Evolutionary conservation across 2,113 vertebrate genomes (phyloP), one percentile per base, ranked within the genome.

Genomic region (Urocolius indicus): DNA sequence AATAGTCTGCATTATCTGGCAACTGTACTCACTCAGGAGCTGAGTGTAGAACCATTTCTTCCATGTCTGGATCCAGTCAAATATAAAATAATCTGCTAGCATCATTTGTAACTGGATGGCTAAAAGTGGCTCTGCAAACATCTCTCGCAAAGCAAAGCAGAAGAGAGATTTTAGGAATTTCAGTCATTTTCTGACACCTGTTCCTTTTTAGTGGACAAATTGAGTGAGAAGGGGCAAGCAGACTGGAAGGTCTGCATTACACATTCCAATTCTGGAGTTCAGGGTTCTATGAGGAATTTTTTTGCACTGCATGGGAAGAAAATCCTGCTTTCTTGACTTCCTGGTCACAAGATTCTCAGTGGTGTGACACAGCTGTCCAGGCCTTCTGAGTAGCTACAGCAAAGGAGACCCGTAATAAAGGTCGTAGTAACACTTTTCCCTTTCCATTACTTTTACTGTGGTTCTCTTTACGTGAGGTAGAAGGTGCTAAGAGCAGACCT

Each of bases 341-440:
- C 4, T 48, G 41, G 18, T 74, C 17, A 15, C 34, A 22, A n/a
- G 19, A 23, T 81, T 74, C 67, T 32, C 26, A 14, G 63, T 48
- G 68, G 17, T 0, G 1, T 0, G 1, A 10, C 26, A 32, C 15
- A 62, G n/a, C 43, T 9, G 1, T 73, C 6, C 2, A 3, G 27
- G 20, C 8, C 41, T 68, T 71, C 23, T 67, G 68, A 66, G 67
- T 12, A 83, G 19, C 43, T 84, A 9, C 14, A 71, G 55, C 13
- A 30, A 74, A 83, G 58, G 29, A 57, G 11, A 62, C 9, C 5
- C 36, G 5, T 55, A n/a, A 10, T 48, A 72, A 51, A 88, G 34
- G 15, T 7, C 61, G 23, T 30, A 49, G 29, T 54, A 67, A 13
- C 10, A 26, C 19, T 2, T 23, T 68, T 84, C 34, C 11, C 2